Evolutionary conservation across 2,888 invertebrate genomes (phyloP), one percentile per base, ranked within the genome.

Genomic region (Nyleta sp.): DNA sequence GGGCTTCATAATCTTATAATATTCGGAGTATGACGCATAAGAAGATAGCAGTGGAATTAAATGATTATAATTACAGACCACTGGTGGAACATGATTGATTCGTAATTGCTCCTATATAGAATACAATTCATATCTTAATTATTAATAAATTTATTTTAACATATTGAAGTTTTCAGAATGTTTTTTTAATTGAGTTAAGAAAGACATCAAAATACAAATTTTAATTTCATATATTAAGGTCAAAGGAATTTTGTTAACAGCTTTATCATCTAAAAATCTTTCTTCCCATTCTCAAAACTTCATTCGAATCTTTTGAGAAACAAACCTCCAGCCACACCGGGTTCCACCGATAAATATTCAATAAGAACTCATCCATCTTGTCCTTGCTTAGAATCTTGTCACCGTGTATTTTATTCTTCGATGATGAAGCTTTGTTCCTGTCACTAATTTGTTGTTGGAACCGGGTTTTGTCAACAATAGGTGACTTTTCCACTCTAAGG

Each of bases 321-420:
- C 60, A 20, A 33, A 88, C 88, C 73, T 92, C 88, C 1, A 95
- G 86, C 95, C 95, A 95, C 20, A 92, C 91, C 7, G 94, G 93
- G 83, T 93, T 93, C 95, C 95, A 95, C 1, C 65, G 83, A 4
- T 95, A 91, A 78, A 95, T 92, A 78, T 92, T 91, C 78, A 92
- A 90, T 22, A 94, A 87, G 10, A 93, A 92, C 46, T 92, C 90
- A 78, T 90, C 87, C 7, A 70, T 70, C 20, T 24, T 59, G 2
- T 35, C 87, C 89, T 13, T 50, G n/a, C 35, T 15, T n/a, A 22
- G 42, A 13, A 60, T 24, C 10, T 42, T 68, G 35, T 67, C 22
- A 0, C 87, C 86, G 1, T 79, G 78, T 28, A 85, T 68, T 71
- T 82, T 86, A 2, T 70, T 83, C 60, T 85, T 1, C 67, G 44